Base-by-base conservation (phyloP, 2,888 invertebrate genomes). In the Phrixothrix hirtus region DNA sequence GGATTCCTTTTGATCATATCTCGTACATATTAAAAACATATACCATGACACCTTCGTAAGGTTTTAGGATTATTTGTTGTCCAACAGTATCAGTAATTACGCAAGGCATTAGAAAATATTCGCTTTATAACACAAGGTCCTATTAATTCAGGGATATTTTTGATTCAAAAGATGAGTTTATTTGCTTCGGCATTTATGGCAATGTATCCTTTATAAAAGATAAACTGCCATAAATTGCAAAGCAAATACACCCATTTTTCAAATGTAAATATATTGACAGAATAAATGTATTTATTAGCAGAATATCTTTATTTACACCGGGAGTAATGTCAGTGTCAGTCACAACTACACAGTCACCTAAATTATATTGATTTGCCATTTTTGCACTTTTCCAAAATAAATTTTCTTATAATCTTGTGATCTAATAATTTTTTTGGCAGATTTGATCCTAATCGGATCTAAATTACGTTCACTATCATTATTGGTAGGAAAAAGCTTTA, bases 301-400 rank as follows among this genome's bases (percentile, higher is more conserved):
- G n/a, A n/a, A n/a, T n/a, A n/a, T n/a, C n/a, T 21, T 21, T 21
- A 21, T 21, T 21, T 4, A 21, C 25, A 4, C 25, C 25, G 4
- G 25, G 34, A n/a, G n/a, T n/a, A n/a, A n/a, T n/a, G n/a, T 29
- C 29, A 29, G 3, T 29, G 29, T 29, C 11, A 10, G 29, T 29
- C 29, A 29, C 11, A 29, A 5, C n/a, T 29, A 29, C 29, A 29
- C 11, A 29, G 29, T 29, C 29, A n/a, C n/a, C 4, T 29, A 29
- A 10, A 10, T 29, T n/a, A 29, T 29, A 29, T 2, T 29, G 29
- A 10, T 29, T 29, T 11, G 29, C n/a, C 11, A 10, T 6, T n/a
- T 29, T 10, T 29, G 29, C 7, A n/a, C 11, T 29, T 29, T 29
- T 10, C 11, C 29, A 29, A 29, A 29, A 11, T 29, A 29, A 29